Percentiles rank a stretch among this genome's conserved stretches.
Conservation (phyloP, 2,797 vertebrate species). For the Hapalemur alaotrensis region DNA sequence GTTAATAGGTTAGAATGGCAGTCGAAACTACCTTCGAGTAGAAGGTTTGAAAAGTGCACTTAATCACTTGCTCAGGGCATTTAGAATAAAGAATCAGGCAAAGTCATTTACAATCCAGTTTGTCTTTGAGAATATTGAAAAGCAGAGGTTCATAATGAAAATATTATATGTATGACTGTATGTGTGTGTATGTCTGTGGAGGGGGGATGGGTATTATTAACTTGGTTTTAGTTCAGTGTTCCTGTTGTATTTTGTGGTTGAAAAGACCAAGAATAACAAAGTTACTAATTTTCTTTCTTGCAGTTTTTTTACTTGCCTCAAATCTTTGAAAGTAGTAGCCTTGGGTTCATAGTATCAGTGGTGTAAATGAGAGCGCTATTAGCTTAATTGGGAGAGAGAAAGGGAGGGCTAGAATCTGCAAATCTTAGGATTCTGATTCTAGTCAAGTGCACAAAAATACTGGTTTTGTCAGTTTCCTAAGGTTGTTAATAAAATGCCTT, state of each 20-base stretch:
- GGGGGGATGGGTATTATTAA: background rate
- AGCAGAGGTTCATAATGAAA: constrained; percentile 78
- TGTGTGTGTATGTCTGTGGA: background rate
- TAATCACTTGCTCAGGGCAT: constrained; percentile 81
- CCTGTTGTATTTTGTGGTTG: constrained; percentile 67
- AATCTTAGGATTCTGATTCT: constrained; percentile 60
- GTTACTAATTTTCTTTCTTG: constrained; percentile 68
- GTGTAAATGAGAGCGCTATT: constrained; percentile 19
- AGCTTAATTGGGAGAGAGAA: constrained; percentile 57
- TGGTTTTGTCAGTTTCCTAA: constrained; percentile 64
- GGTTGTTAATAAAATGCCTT: constrained; percentile 74
- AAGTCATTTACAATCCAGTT: constrained; percentile 79
- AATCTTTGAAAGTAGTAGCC: constrained; percentile 40
- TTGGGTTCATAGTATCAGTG: constrained; percentile 39
- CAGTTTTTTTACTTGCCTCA: constrained; percentile 66
- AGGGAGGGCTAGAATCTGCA: constrained; percentile 20
- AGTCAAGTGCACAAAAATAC: constrained; percentile 60
- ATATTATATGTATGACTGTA: constrained; percentile 56
- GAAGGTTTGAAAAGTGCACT: constrained; percentile 82
- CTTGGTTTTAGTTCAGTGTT: constrained; percentile 75
- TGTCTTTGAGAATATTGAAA: constrained; percentile 80
- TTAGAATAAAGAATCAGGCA: constrained; percentile 78
- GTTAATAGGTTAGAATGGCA: constrained; percentile 82
- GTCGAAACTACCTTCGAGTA: constrained; percentile 71
- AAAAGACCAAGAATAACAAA: constrained; percentile 72